Base-by-base conservation (phyloP, 2,888 invertebrate genomes). In the Ophion costatus region DNA sequence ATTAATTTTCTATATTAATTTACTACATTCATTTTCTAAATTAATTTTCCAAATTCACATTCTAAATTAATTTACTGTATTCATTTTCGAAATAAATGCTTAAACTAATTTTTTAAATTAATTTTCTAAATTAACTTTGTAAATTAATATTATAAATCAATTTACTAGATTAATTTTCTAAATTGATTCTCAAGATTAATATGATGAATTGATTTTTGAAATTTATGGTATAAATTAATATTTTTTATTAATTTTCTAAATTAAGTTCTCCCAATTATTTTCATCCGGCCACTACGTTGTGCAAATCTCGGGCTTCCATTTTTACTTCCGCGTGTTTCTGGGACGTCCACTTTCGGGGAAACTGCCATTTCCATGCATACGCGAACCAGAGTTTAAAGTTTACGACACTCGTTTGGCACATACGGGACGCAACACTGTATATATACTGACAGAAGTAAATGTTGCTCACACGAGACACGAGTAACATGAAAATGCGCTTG, bases 401-500 rank as follows among this genome's bases (percentile, higher is more conserved):
- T 78, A 78, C 70, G 78, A 70, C 61, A 61, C 70, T 78, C 69
- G 78, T 78, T 70, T 20, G 14, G 59, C 70, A 61, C 61, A 76
- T 29, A 69, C 59, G 66, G 59, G 22, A 57, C 57, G 56, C 59
- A 64, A 51, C 75, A 17, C 45, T 45, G 42, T 24, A 29, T 14
- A 73, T 51, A 64, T 51, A n/a, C 42, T 20, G 1, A 33, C 38
- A 73, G 59, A 74, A 74, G 74, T 74, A 63, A 63, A 74, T 74
- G 63, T 74, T 42, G 74, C 57, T 61, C 57, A 33, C 57, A 71
- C 71, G 71, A 73, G 73, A 73, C 73, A 73, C 73, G 33, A 33
- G 63, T 33, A 79, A 83, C 78, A 83, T 74, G 78, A 63, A 78
- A 83, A 78, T 79, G 74, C 69, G 61, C 77, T 83, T 66, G 78